A percentile compares a stretch with the other conserved stretches of the same genome.
phyloP scores from a whole-genome alignment of 2,888 invertebrate species.

The Pyrgus malvae region DNA sequence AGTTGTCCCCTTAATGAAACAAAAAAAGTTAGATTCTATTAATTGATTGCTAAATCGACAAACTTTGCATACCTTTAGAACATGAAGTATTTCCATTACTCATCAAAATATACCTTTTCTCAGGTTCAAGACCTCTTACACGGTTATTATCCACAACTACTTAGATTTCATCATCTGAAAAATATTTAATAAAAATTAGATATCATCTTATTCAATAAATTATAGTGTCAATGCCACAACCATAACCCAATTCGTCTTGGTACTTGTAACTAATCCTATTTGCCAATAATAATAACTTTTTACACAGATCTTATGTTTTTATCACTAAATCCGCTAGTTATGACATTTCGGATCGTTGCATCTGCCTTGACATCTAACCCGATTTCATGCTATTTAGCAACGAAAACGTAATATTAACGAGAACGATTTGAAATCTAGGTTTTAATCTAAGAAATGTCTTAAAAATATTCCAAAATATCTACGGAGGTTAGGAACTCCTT shows the following conservation, averaged over 20 bases:
- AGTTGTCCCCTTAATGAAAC: no score
- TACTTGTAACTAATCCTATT: neutral
- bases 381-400: conserved; percentile 18
- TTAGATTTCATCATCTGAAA: no score
- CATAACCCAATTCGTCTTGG: neutral
- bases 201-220: no score
- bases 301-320: neutral
- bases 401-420: neutral
- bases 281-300: neutral
- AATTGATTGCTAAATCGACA: no score
- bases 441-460: conserved; percentile 8
- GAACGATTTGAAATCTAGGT: conserved; percentile 3
- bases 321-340: neutral
- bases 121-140: no score
- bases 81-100: no score
- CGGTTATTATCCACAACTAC: no score
- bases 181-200: no score
- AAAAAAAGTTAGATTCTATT: no score
- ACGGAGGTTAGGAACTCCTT: conserved; percentile 29
- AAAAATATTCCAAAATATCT: conserved; percentile 18
- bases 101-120: no score
- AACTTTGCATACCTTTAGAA: no score
- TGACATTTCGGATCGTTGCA: conserved; percentile 5
- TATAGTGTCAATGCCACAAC: no score
- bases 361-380: conserved; percentile 14